phyloP scores from a whole-genome alignment of 1,140 invertebrate species.

The Brachionus manjavacas region DNA sequence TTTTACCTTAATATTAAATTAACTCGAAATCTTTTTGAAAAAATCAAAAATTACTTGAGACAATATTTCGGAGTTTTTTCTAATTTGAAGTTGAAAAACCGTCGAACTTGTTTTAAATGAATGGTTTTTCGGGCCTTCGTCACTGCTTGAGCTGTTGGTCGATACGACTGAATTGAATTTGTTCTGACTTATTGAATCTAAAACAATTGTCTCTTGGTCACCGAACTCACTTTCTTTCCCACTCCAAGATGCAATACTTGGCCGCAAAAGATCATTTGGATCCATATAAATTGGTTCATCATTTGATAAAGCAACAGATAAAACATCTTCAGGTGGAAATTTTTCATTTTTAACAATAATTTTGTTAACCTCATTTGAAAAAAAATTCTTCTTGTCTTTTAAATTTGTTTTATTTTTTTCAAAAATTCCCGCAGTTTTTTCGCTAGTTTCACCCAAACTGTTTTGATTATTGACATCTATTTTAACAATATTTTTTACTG shows the following conservation, averaged over 20 bases:
- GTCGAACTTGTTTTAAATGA: slow-evolving; percentile 26
- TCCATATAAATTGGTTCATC: slow-evolving; percentile 40
- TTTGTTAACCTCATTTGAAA: not conserved
- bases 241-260: not conserved
- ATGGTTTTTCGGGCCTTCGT: not conserved
- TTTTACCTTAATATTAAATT: not conserved
- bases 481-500: not conserved
- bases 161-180: not conserved
- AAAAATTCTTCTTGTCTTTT: not conserved
- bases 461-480: not conserved
- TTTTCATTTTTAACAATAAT: not conserved
- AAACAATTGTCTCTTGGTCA: not conserved
- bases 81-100: slow-evolving; percentile 7
- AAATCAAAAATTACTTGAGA: not conserved
- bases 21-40: not conserved
- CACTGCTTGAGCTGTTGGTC: not conserved
- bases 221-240: not conserved
- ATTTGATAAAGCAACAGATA: not conserved
- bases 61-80: slow-evolving; percentile 21
- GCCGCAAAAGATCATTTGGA: not conserved
- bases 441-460: not conserved
- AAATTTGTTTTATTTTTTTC: not conserved
- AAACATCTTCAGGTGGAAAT: not conserved
- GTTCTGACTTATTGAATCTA: not conserved
- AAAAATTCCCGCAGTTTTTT: not conserved